phyloP scores from a whole-genome alignment of 2,113 vertebrate species.

The Nerophis lumbriciformis region DNA sequence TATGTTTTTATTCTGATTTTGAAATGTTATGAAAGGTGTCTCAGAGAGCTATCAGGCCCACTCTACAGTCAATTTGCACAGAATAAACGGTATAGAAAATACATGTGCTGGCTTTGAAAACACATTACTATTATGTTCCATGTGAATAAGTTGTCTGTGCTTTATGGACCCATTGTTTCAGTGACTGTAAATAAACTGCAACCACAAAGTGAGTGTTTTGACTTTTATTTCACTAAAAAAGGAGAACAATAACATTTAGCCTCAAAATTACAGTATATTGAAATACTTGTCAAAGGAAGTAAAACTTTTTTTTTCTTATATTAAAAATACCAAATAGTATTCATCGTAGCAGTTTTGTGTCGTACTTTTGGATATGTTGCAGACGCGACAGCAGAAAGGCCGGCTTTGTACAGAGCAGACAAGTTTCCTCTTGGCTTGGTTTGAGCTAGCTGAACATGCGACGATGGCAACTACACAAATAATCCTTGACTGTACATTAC shows the following conservation, averaged over 20 bases:
- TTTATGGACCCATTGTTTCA: not conserved
- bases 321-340: conserved; percentile 78
- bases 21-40: too few species aligned
- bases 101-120: too few species aligned
- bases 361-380: conserved; percentile 64
- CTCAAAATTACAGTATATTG: conserved; percentile 71
- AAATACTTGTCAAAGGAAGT: conserved; percentile 70
- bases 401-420: conserved; percentile 49
- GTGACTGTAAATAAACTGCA: not conserved
- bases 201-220: conserved; percentile 53
- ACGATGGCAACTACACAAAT: conserved; percentile 65
- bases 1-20: too few species aligned
- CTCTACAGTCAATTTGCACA: too few species aligned
- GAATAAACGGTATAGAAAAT: too few species aligned
- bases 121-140: too few species aligned
- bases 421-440: conserved; percentile 33
- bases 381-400: conserved; percentile 66
- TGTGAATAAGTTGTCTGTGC: too few species aligned
- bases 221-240: conserved; percentile 75
- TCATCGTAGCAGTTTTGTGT: conserved; percentile 71
- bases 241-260: conserved; percentile 70
- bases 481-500: conserved; percentile 53
- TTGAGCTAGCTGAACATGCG: conserved; percentile 75
- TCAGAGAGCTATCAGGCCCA: too few species aligned
- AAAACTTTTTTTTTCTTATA: conserved; percentile 73